Conservation (phyloP, 2,888 invertebrate genomes). For the Temnothorax unifasciatus region DNA sequence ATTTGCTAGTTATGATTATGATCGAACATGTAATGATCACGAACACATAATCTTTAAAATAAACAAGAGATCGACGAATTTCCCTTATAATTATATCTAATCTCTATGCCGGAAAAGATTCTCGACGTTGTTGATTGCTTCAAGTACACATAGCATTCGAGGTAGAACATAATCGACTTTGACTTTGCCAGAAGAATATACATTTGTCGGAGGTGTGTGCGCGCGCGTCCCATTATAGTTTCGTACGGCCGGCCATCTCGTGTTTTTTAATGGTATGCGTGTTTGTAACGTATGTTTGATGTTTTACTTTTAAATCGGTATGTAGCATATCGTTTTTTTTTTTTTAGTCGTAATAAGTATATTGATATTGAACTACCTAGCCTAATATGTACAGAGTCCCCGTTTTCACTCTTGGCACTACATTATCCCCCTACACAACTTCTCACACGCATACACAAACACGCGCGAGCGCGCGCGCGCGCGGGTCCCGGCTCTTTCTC, state of each 20-base stretch:
- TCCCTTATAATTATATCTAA: constrained; percentile 26
- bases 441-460: constrained; percentile 47
- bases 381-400: constrained; percentile 84
- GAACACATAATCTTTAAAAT: neutral
- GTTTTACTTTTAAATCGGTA: constrained; percentile 81
- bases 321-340: constrained; percentile 82
- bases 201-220: constrained; percentile 50
- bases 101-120: constrained; percentile 23
- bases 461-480: constrained; percentile 35
- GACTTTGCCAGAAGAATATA: constrained; percentile 30
- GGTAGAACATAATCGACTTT: constrained; percentile 25
- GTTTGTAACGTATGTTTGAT: constrained; percentile 74
- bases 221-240: constrained; percentile 66
- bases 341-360: constrained; percentile 83
- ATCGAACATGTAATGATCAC: constrained; percentile 3
- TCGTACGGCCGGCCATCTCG: constrained; percentile 73
- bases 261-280: constrained; percentile 77
- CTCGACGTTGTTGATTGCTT: constrained; percentile 8
- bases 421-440: constrained; percentile 74
- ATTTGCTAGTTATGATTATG: constrained; percentile 6
- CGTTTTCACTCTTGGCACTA: constrained; percentile 82
- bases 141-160: constrained; percentile 28
- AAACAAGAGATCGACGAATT: constrained; percentile 14
- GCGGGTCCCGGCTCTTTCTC: constrained; percentile 43
- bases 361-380: constrained; percentile 85